Evolutionary conservation across 2,888 invertebrate genomes (phyloP).

Genomic region (Allolobophora icterica): DNA sequence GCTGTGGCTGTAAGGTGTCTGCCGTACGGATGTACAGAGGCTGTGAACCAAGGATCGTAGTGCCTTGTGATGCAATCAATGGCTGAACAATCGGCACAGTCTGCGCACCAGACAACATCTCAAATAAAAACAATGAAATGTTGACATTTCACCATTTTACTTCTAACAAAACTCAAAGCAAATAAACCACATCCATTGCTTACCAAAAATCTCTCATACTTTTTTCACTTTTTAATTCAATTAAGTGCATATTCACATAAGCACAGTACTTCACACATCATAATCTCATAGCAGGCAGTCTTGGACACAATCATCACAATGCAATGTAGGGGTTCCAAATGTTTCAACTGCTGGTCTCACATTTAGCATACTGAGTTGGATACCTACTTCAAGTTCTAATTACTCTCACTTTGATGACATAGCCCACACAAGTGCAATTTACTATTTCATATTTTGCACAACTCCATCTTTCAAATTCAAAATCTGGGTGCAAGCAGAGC

Average conservation of each 20-base stretch:
- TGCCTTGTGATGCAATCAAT: constrained; percentile 42
- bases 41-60: constrained; percentile 56
- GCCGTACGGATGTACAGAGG: constrained; percentile 59
- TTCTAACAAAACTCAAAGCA: not conserved
- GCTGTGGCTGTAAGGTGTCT: constrained; percentile 45
- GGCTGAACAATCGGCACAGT: constrained; percentile 20
- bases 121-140: constrained; percentile 44
- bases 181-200: not conserved
- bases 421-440: not conserved
- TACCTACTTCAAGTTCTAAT: not conserved
- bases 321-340: not conserved
- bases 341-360: not conserved
- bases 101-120: constrained; percentile 34
- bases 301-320: not conserved
- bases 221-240: not conserved
- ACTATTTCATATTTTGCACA: not conserved
- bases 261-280: not conserved
- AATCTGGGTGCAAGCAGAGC: not conserved
- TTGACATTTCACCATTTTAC: not conserved
- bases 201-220: not conserved
- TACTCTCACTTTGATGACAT: not conserved
- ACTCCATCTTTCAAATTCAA: not conserved
- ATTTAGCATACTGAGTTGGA: not conserved
- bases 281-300: not conserved
- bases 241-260: not conserved